A percentile compares a stretch with the other conserved stretches of the same genome.
Evolutionary conservation across 2,797 vertebrate species (phyloP).

Genomic region (Catostomus latipinnis): DNA sequence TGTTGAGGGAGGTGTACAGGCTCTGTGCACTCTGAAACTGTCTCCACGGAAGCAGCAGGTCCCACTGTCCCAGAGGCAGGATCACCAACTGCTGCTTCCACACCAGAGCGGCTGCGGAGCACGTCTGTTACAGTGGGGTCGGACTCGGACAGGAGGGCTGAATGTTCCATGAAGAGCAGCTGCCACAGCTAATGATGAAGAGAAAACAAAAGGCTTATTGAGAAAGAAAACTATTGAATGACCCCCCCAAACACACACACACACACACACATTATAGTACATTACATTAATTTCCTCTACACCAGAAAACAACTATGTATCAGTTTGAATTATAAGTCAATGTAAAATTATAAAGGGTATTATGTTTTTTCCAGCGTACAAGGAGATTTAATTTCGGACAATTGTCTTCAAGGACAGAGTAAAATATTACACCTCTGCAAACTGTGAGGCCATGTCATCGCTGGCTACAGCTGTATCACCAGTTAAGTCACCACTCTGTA

Average conservation of each 20-base stretch:
- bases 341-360: no score
- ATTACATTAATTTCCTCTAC: no score
- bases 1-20: constrained; percentile 70
- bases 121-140: constrained; percentile 69
- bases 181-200: constrained; percentile 81
- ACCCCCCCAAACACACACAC: no score
- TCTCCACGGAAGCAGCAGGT: constrained; percentile 27
- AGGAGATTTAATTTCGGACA: no score
- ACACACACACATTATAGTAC: no score
- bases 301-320: no score
- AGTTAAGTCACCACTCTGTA: constrained; percentile 74
- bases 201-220: background rate
- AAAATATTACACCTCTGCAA: constrained; percentile 81
- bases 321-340: no score
- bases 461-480: constrained; percentile 64
- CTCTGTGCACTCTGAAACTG: constrained; percentile 71
- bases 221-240: no score
- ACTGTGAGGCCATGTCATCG: constrained; percentile 79
- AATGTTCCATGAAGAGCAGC: constrained; percentile 81
- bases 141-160: constrained; percentile 75
- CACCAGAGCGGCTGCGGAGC: constrained; percentile 11
- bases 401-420: background rate
- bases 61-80: constrained; percentile 61
- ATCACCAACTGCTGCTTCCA: constrained; percentile 65
- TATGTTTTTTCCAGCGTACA: no score